Evolutionary conservation across 2,888 invertebrate genomes (phyloP).

Genomic region (Cataglyphis albicans): DNA sequence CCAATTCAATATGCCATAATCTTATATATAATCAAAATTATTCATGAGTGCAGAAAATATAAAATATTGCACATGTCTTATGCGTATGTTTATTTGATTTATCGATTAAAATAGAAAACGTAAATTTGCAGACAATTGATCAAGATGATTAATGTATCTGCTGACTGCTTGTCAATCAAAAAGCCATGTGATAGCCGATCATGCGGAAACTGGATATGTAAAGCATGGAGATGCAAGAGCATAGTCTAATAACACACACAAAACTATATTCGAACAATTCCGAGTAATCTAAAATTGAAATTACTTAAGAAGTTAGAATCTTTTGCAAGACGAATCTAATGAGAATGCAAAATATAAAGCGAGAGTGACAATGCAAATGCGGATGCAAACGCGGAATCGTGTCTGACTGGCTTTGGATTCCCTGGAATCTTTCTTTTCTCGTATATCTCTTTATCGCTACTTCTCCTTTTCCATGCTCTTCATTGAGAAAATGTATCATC

Average conservation of each 20-base stretch:
- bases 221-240: slow-evolving; percentile 59
- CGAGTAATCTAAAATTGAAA: slow-evolving; percentile 77
- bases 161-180: slow-evolving; percentile 29
- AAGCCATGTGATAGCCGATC: slow-evolving; percentile 41
- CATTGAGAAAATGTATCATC: not conserved
- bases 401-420: slow-evolving; percentile 60
- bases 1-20: not conserved
- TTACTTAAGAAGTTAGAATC: slow-evolving; percentile 76
- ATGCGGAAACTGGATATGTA: slow-evolving; percentile 70
- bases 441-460: not conserved
- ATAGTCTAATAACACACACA: slow-evolving; percentile 64
- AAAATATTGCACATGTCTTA: not conserved
- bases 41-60: not conserved
- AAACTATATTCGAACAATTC: slow-evolving; percentile 62
- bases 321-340: slow-evolving; percentile 64
- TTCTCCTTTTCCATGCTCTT: not conserved
- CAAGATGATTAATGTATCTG: slow-evolving; percentile 12
- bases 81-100: not conserved
- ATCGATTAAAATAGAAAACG: not conserved
- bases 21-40: not conserved
- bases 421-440: slow-evolving; percentile 24
- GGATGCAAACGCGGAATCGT: slow-evolving; percentile 61
- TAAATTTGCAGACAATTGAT: not conserved
- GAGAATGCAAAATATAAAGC: slow-evolving; percentile 53
- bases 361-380: slow-evolving; percentile 49